phyloP scores from a whole-genome alignment of 2,888 invertebrate species.

The Lydus trimaculatus region DNA sequence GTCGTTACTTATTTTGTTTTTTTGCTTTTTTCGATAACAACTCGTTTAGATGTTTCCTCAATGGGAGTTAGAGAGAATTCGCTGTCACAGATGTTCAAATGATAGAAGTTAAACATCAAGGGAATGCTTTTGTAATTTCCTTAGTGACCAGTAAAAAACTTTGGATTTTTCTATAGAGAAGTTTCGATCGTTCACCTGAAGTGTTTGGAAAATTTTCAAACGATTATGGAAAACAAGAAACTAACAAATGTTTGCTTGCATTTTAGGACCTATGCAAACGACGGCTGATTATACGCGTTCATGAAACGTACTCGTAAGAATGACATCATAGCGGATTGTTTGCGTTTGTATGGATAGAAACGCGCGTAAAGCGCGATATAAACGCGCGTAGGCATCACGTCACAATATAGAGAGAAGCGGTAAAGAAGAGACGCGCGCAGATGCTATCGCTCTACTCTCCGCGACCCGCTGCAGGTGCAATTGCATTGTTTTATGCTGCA shows the following conservation, averaged over 20 bases:
- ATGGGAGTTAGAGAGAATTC: not conserved
- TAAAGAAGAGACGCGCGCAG: no score
- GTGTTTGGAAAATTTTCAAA: not conserved
- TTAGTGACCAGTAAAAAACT: slow-evolving; percentile 4
- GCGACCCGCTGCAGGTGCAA: no score
- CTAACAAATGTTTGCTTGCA: not conserved
- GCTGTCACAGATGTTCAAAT: not conserved
- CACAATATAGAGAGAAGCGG: no score
- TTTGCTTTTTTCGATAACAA: not conserved
- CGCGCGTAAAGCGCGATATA: no score
- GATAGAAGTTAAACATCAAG: not conserved
- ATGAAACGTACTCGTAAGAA: no score
- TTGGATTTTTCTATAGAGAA: not conserved
- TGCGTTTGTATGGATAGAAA: no score
- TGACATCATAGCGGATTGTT: no score
- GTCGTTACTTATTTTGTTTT: not conserved
- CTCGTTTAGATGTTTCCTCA: not conserved
- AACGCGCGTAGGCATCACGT: no score
- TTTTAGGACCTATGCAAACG: no score
- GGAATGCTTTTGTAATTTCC: slow-evolving; percentile 11
- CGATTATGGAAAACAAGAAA: not conserved
- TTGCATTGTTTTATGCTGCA: no score
- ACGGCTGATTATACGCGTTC: no score
- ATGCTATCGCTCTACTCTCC: no score
- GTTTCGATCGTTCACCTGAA: not conserved